Evolutionary conservation across 2,888 invertebrate species (phyloP).

Genomic region (Orchestes rusci): DNA sequence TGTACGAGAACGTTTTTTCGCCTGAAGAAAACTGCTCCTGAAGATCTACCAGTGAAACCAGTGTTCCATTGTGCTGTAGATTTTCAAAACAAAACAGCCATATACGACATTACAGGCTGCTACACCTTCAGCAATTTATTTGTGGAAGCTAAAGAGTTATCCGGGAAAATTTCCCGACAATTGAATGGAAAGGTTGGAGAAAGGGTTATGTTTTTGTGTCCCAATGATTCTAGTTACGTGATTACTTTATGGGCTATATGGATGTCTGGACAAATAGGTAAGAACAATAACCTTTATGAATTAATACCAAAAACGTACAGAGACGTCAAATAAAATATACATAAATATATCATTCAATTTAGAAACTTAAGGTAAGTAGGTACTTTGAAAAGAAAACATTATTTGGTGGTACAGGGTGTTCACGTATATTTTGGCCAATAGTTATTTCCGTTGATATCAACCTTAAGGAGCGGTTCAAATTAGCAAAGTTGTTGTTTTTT

Average conservation of each 20-base stretch:
- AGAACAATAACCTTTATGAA: no score
- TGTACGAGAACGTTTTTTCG: no score
- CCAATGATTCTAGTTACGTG: conserved; percentile 72
- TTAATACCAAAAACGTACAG: neutral
- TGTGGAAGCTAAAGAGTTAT: conserved; percentile 56
- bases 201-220: conserved; percentile 67
- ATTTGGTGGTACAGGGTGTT: no score
- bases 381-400: no score
- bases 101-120: conserved; percentile 63
- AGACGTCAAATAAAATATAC: neutral
- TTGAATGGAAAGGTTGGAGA: conserved; percentile 51
- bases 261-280: conserved; percentile 81
- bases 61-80: conserved; percentile 57
- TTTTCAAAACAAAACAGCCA: conserved; percentile 58
- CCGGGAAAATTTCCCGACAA: conserved; percentile 54
- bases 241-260: conserved; percentile 81
- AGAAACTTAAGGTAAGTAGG: no score
- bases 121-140: conserved; percentile 67
- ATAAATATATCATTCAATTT: no score
- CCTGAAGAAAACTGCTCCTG: no score
- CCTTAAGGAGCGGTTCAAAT: no score
- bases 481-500: no score
- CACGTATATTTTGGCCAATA: no score
- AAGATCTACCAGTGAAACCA: conserved; percentile 11
- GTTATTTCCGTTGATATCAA: no score